Evolutionary conservation across 2,888 invertebrate genomes (phyloP), one percentile per base, ranked within the genome.

Genomic region (Choreutis nemorana): DNA sequence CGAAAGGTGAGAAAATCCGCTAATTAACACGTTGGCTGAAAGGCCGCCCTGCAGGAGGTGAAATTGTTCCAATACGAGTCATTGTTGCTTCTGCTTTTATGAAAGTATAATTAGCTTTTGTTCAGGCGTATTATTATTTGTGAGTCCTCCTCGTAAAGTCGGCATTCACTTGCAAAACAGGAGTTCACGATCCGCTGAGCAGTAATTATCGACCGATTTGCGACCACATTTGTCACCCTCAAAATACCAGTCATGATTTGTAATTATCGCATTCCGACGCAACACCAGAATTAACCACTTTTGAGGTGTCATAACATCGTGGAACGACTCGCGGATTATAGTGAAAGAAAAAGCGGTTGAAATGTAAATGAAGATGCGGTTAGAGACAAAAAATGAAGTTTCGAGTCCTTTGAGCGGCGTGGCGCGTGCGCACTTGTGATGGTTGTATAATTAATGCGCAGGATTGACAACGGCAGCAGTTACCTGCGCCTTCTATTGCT

Each of bases 1-100:
- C 42, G 39, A 45, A 61, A 75, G 75, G 77, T 78, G 77, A 75
- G 77, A 78, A 77, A 73, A 64, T 68, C 62, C 44, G 52, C 55
- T 75, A 77, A 77, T 78, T 72, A 75, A 55, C 63, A 63, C 60
- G 47, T 58, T 42, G 50, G 45, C n/a, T n/a, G 7, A 14, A 42
- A 43, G 45, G 42, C 41, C 60, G 55, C 60, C 59, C 68, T 41
- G 42, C 50, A 43, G 55, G 60, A 45, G 51, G 55, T 52, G 28
- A 45, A 39, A 52, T 56, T 52, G 61, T 52, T 48, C 51, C 50
- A 44, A 42, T 43, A 44, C 34, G 10, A 28, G 32, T 59, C 52
- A 62, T 68, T 67, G 71, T 67, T 46, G 46, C 40, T 36, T 29
- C 44, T 40, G 45, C 52, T 53, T 51, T 53, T 56, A 56, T 61